Percentiles rank a stretch among this genome's conserved stretches.
These are phyloP conservation scores for Calonectris borealis DNA, from an alignment of 2,113 vertebrate species.

Conservation along the genomic window DNA sequence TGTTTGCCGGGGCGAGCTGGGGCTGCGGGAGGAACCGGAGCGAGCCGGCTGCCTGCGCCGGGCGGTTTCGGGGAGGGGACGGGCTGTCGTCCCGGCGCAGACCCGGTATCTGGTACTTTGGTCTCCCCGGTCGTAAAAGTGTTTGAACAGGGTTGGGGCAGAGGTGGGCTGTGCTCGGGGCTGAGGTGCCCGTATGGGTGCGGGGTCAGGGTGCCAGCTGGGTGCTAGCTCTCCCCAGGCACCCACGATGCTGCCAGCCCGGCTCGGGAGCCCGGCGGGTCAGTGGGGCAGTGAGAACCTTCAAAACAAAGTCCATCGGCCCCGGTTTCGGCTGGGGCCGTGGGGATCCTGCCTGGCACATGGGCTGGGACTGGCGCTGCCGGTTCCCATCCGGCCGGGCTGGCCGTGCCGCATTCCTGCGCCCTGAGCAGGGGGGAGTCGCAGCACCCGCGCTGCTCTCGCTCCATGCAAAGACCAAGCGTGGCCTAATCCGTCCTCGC, in stretches of 20 bases:
- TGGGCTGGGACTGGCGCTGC: not conserved
- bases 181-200: not conserved
- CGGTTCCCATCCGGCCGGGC: not conserved
- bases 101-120: not conserved
- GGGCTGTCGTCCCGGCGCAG: not conserved
- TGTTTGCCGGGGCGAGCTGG: not conserved
- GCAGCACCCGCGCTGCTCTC: not conserved
- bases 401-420: not conserved
- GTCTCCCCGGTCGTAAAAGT: not conserved
- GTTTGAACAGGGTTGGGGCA: not conserved
- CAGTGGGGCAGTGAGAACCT: not conserved
- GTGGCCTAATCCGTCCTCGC: not conserved
- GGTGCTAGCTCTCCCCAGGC: not conserved
- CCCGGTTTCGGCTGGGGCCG: not conserved
- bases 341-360: not conserved
- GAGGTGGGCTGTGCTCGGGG: not conserved
- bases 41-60: accelerated
- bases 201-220: not conserved
- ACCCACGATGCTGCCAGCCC: not conserved
- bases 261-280: accelerated
- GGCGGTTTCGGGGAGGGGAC: not conserved
- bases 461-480: not conserved
- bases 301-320: not conserved
- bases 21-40: not conserved
- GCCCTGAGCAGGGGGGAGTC: not conserved